Evolutionary conservation across 2,113 vertebrate genomes (phyloP).

Genomic region (Girardinichthys multiradiatus): DNA sequence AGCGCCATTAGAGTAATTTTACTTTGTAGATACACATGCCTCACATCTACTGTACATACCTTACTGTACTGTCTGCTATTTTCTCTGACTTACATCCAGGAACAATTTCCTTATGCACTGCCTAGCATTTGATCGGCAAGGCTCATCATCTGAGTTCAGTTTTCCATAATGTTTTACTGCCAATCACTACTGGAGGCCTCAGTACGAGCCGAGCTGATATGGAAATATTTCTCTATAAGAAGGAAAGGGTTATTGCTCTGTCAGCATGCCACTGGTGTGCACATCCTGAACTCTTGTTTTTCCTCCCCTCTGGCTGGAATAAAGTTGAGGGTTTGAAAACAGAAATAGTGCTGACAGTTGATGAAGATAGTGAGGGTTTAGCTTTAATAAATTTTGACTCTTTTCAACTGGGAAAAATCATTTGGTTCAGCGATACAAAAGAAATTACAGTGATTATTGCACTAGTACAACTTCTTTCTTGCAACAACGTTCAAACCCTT

Average conservation of each 20-base stretch:
- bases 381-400: neutral
- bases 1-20: slow-evolving; percentile 19
- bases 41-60: neutral
- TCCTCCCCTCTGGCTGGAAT: neutral
- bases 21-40: slow-evolving; percentile 22
- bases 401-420: neutral
- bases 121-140: slow-evolving; percentile 49
- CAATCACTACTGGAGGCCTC: slow-evolving; percentile 59
- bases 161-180: slow-evolving; percentile 64
- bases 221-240: slow-evolving; percentile 62
- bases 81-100: neutral
- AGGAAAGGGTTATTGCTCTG: slow-evolving; percentile 57
- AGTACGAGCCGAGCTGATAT: slow-evolving; percentile 40
- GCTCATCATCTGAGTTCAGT: slow-evolving; percentile 39
- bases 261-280: slow-evolving; percentile 50
- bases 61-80: neutral
- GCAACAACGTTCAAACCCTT: neutral
- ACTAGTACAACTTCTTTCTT: neutral
- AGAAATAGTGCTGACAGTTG: slow-evolving; percentile 12
- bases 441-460: no score
- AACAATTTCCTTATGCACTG: slow-evolving; percentile 37
- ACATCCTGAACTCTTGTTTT: slow-evolving; percentile 37
- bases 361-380: neutral
- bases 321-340: slow-evolving; percentile 30
- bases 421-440: neutral